Evolutionary conservation across 2,113 vertebrate genomes (phyloP).

Genomic region (Ahaetulla prasina): DNA sequence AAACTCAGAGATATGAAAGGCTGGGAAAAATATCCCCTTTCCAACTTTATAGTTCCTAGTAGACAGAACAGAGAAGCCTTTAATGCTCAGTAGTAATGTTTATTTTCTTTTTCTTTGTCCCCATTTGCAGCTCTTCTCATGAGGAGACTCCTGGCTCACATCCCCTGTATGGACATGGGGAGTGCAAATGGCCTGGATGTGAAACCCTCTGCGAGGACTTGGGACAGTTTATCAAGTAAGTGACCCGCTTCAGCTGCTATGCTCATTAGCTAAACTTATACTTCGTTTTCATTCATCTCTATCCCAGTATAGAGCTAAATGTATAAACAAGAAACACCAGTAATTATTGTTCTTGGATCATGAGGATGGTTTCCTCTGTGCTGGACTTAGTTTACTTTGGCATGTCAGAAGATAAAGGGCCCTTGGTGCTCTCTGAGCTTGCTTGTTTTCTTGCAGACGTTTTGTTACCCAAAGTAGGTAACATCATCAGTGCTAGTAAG

Average conservation of each 20-base stretch:
- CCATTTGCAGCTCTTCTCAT: slow-evolving; percentile 72
- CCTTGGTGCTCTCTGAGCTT: background rate
- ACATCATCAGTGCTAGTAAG: background rate
- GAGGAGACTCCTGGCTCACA: slow-evolving; percentile 91
- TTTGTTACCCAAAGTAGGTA: background rate
- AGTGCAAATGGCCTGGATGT: slow-evolving; percentile 98
- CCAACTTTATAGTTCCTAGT: background rate
- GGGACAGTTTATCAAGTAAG: slow-evolving; percentile 98
- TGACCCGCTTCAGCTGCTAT: slow-evolving; percentile 7
- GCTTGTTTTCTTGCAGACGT: background rate
- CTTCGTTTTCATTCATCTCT: background rate
- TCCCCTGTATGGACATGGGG: slow-evolving; percentile 94
- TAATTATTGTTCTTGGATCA: background rate
- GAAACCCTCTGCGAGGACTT: slow-evolving; percentile 98
- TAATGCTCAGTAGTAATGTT: background rate
- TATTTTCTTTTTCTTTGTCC: background rate
- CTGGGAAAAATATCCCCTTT: background rate
- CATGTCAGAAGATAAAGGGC: background rate
- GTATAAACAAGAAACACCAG: background rate
- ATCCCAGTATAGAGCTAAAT: background rate
- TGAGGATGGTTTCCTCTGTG: background rate
- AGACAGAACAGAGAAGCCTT: background rate
- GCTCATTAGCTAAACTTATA: background rate
- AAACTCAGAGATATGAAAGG: background rate
- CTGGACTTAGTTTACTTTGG: background rate